Conservation (phyloP, 30 jellyfish, hydroid and myxozoan species). For the Mastigias papua region DNA sequence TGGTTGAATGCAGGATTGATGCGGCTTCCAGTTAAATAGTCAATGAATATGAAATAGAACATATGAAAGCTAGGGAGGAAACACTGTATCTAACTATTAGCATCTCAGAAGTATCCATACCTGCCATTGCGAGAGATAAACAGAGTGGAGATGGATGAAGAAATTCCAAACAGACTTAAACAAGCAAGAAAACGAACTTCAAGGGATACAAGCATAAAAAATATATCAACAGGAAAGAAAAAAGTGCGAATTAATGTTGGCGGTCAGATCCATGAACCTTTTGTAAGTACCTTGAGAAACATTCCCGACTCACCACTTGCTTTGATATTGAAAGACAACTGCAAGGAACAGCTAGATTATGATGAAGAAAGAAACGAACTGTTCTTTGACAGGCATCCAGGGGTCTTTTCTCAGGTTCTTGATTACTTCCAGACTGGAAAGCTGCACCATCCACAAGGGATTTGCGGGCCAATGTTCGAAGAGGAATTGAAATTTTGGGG, state of each 20-base stretch:
- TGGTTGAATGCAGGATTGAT: not conserved
- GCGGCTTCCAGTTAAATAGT: not conserved
- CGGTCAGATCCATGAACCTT: conserved; percentile 87
- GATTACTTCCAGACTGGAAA: conserved; percentile 96
- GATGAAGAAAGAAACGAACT: conserved; percentile 75
- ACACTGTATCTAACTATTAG: not conserved
- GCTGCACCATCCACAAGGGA: conserved; percentile 93
- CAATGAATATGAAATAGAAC: not conserved
- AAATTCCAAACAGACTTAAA: conserved; percentile 18
- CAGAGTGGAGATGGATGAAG: not conserved
- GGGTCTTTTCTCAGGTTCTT: conserved; percentile 79
- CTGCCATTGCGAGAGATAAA: not conserved
- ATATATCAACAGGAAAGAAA: conserved; percentile 6
- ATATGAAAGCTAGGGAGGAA: not conserved
- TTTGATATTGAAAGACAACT: conserved; percentile 79
- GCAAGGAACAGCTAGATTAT: conserved; percentile 67
- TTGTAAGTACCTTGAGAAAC: conserved; percentile 79
- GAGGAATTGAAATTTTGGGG: conserved; percentile 97
- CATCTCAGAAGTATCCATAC: not conserved
- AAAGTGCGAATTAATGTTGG: conserved; percentile 87
- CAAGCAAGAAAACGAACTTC: conserved; percentile 10
- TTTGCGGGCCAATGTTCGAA: conserved; percentile 96
- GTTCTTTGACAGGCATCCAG: conserved; percentile 96
- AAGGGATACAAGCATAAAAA: conserved; percentile 64
- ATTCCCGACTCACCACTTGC: conserved; percentile 97